Evolutionary conservation across 2,888 invertebrate genomes (phyloP).

Genomic region (Ommatoiulus sabulosus): DNA sequence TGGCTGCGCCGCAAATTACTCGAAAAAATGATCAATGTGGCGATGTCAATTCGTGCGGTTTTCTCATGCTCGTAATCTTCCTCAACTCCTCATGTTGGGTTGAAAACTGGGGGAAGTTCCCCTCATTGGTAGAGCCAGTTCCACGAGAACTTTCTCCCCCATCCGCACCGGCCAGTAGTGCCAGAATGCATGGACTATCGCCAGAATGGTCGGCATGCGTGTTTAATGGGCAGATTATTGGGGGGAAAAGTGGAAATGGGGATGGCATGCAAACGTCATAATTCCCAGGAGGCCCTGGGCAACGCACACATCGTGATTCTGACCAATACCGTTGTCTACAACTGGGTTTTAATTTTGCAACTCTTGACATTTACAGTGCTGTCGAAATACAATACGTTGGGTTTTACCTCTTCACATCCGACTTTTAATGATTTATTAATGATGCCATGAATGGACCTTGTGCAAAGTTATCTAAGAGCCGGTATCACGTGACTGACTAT

Average conservation of each 20-base stretch:
- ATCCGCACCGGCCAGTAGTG: background rate
- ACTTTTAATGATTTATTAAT: background rate
- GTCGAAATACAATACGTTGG: no score
- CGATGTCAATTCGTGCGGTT: background rate
- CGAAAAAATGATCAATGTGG: background rate
- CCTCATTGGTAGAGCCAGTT: background rate
- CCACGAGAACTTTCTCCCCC: background rate
- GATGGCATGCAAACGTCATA: conserved; percentile 8
- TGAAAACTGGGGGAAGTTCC: background rate
- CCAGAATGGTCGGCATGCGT: conserved; percentile 8
- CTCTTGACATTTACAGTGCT: background rate
- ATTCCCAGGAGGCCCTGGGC: background rate
- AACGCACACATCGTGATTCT: background rate
- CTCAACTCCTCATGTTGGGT: background rate
- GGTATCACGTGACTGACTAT: no score
- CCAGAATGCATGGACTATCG: background rate
- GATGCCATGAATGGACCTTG: background rate
- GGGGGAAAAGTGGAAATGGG: background rate
- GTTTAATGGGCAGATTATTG: conserved; percentile 12
- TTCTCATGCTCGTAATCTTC: no score
- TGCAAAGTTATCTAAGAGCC: no score
- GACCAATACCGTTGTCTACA: background rate
- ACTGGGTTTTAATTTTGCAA: background rate
- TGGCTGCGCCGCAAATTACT: background rate
- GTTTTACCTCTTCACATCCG: no score